These are phyloP conservation scores for Rachycentron canadum DNA, from an alignment of 2,797 vertebrate species.

Conservation along the genomic window DNA sequence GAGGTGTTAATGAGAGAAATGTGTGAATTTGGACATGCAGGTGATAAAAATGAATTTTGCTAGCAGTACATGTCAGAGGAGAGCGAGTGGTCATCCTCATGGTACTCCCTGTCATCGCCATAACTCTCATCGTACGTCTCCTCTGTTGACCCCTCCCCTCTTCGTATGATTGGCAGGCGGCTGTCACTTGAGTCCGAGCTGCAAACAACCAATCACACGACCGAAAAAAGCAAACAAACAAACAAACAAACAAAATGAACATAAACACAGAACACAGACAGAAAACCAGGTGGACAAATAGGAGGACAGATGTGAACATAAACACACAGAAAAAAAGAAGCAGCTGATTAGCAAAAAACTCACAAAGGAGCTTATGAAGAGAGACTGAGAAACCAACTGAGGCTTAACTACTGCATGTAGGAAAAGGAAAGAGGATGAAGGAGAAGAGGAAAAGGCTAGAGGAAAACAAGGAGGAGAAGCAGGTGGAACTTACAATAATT, in stretches of 20 bases:
- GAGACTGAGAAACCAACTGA: conserved; percentile 51
- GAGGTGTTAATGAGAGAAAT: neutral
- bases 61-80: conserved; percentile 91
- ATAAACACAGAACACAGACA: conserved; percentile 45
- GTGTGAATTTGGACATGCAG: neutral
- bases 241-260: conserved; percentile 59
- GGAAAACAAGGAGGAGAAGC: conserved; percentile 43
- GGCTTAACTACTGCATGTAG: conserved; percentile 43
- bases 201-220: conserved; percentile 40
- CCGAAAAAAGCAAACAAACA: conserved; percentile 40
- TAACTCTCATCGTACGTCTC: conserved; percentile 90
- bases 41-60: neutral
- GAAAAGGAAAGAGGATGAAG: conserved; percentile 20
- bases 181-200: conserved; percentile 95
- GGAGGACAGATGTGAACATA: conserved; percentile 48
- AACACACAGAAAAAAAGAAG: conserved; percentile 56
- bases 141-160: conserved; percentile 91
- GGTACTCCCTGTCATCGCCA: conserved; percentile 88
- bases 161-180: conserved; percentile 90
- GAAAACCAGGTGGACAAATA: conserved; percentile 52
- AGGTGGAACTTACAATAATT: conserved; percentile 45
- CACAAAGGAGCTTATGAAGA: conserved; percentile 40
- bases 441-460: conserved; percentile 26
- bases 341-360: conserved; percentile 59
- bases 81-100: conserved; percentile 90